phyloP scores from a whole-genome alignment of 1,140 invertebrate genomes.

The Epicauta chinensis region DNA sequence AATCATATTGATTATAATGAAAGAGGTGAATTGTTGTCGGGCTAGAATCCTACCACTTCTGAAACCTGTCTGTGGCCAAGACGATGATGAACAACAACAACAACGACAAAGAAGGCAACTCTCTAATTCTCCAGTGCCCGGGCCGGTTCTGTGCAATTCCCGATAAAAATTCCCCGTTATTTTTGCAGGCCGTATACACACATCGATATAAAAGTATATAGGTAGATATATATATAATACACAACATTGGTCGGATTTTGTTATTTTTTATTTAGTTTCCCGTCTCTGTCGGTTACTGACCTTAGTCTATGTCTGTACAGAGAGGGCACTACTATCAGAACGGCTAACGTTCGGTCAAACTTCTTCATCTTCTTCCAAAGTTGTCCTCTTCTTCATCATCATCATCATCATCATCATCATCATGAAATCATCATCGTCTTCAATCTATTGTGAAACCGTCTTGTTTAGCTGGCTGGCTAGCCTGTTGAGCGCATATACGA shows the following conservation, averaged over 20 bases:
- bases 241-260: conserved; percentile 36
- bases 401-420: too few relatives aligned
- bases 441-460: too few relatives aligned
- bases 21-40: too few relatives aligned
- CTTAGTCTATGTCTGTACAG: conserved; percentile 31
- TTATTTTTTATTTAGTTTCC: conserved; percentile 38
- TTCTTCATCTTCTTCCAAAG: conserved; percentile 15
- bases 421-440: too few relatives aligned
- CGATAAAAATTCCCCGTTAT: conserved; percentile 43
- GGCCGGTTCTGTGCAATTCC: conserved; percentile 38
- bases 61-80: too few relatives aligned
- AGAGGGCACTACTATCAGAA: conserved; percentile 27
- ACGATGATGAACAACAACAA: too few relatives aligned
- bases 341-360: conserved; percentile 24
- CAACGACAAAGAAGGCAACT: conserved; percentile 15
- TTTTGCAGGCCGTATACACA: conserved; percentile 33
- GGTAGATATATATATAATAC: too few relatives aligned
- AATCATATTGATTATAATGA: background rate
- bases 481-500: background rate
- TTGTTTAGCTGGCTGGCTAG: background rate
- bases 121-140: conserved; percentile 31
- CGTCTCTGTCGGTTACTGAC: conserved; percentile 39
- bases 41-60: too few relatives aligned
- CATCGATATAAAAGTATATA: background rate
- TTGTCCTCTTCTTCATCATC: background rate